Evolutionary conservation across 2,888 invertebrate genomes (phyloP).

Genomic region (Priocnemis perturbator): DNA sequence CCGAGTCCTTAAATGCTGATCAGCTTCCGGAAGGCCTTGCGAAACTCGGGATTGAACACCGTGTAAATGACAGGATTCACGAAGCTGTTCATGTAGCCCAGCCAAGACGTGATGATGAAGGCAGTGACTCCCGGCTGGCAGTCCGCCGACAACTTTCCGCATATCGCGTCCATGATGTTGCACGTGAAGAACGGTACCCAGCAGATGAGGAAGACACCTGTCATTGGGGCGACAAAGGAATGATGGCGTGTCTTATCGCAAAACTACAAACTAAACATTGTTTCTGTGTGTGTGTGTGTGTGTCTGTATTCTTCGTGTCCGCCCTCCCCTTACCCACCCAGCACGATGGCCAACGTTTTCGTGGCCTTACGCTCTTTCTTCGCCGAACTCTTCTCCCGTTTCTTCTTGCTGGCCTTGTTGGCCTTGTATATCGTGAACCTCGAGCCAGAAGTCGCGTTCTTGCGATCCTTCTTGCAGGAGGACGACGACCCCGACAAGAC

Average conservation of each 20-base stretch:
- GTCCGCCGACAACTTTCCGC: slow-evolving; percentile 87
- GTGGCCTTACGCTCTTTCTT: slow-evolving; percentile 98
- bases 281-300: too few species aligned
- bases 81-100: slow-evolving; percentile 98
- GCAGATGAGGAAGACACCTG: slow-evolving; percentile 98
- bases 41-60: slow-evolving; percentile 97
- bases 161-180: slow-evolving; percentile 97
- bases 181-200: slow-evolving; percentile 99
- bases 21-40: slow-evolving; percentile 97
- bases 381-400: slow-evolving; percentile 94
- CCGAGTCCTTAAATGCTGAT: slow-evolving; percentile 75
- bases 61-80: slow-evolving; percentile 96
- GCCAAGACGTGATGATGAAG: slow-evolving; percentile 97
- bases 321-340: too few species aligned
- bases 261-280: too few species aligned
- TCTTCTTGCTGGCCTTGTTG: slow-evolving; percentile 95
- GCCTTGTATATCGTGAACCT: slow-evolving; percentile 95
- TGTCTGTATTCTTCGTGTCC: not conserved
- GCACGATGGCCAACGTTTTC: slow-evolving; percentile 97
- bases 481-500: slow-evolving; percentile 75
- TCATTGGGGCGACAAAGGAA: slow-evolving; percentile 55
- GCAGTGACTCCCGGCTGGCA: slow-evolving; percentile 91
- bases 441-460: slow-evolving; percentile 81
- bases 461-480: slow-evolving; percentile 84
- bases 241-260: too few species aligned